Conservation (phyloP, 2,888 invertebrate species). For the Lasius platythorax region DNA sequence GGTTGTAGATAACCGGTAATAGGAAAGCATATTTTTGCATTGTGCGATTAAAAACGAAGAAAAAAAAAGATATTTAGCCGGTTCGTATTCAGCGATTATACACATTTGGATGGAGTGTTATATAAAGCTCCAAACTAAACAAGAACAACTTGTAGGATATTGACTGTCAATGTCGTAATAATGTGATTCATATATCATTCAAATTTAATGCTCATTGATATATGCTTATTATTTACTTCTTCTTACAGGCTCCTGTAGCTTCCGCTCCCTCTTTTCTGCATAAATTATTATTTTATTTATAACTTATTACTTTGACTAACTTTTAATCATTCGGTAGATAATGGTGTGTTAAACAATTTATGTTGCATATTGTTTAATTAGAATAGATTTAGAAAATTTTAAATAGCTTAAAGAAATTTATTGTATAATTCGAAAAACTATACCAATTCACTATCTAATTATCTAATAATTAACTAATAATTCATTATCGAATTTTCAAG, state of each 20-base stretch:
- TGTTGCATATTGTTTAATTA: slow-evolving; percentile 25
- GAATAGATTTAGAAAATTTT: slow-evolving; percentile 6
- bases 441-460: background rate
- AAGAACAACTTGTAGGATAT: slow-evolving; percentile 63
- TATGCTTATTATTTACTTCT: slow-evolving; percentile 5
- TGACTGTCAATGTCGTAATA: slow-evolving; percentile 47
- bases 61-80: slow-evolving; percentile 64
- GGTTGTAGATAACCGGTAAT: slow-evolving; percentile 74
- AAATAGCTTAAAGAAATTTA: background rate
- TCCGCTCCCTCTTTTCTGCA: background rate
- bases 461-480: background rate
- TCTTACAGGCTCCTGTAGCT: background rate
- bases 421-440: slow-evolving; percentile 2
- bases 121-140: slow-evolving; percentile 58
- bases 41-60: slow-evolving; percentile 69
- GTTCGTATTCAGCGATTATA: slow-evolving; percentile 62
- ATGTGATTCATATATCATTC: slow-evolving; percentile 15
- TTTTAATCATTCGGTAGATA: background rate
- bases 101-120: slow-evolving; percentile 60
- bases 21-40: slow-evolving; percentile 78
- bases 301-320: slow-evolving; percentile 7
- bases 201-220: background rate
- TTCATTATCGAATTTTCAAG: slow-evolving; percentile 44
- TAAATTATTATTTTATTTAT: background rate
- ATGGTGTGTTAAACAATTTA: slow-evolving; percentile 7